Percentiles rank a stretch among this genome's conserved stretches.
Evolutionary conservation across 2,888 invertebrate species (phyloP).

Genomic region (Ptychoptera albimana): DNA sequence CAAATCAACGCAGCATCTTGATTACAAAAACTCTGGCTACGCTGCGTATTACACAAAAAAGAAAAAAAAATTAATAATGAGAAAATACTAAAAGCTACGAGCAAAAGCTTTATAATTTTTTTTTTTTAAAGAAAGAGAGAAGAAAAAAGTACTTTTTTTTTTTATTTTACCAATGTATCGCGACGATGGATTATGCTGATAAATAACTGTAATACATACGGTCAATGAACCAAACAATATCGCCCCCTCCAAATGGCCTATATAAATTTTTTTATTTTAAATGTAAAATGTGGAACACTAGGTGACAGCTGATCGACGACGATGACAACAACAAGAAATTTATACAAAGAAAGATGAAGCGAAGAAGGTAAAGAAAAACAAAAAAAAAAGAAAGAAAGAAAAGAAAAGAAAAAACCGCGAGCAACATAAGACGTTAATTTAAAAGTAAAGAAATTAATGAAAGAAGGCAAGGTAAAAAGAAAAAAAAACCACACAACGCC

Average conservation of each 20-base stretch:
- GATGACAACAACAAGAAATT: conserved; percentile 3
- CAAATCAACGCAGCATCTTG: too few species aligned
- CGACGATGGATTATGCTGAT: conserved; percentile 4
- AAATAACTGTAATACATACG: conserved; percentile 13
- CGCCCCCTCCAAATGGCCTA: conserved; percentile 22
- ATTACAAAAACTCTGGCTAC: too few species aligned
- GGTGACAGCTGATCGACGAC: conserved; percentile 23
- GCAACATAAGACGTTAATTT: neutral
- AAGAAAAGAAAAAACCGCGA: neutral
- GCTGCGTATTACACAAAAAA: too few species aligned
- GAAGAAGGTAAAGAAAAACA: neutral
- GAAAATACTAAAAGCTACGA: too few species aligned
- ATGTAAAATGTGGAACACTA: conserved; percentile 23
- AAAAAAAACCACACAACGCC: too few species aligned
- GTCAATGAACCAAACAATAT: conserved; percentile 19
- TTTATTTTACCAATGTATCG: too few species aligned
- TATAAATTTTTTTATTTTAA: conserved; percentile 13
- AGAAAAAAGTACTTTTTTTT: too few species aligned
- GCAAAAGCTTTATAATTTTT: too few species aligned
- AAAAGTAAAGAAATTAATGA: too few species aligned
- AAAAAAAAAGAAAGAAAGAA: neutral
- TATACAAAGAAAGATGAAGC: conserved; percentile 5
- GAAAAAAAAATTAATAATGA: too few species aligned
- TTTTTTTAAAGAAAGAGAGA: too few species aligned
- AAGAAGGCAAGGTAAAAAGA: too few species aligned